Evolutionary conservation across 2,113 vertebrate genomes (phyloP), one percentile per base, ranked within the genome.

Genomic region (Dasyurus viverrinus): DNA sequence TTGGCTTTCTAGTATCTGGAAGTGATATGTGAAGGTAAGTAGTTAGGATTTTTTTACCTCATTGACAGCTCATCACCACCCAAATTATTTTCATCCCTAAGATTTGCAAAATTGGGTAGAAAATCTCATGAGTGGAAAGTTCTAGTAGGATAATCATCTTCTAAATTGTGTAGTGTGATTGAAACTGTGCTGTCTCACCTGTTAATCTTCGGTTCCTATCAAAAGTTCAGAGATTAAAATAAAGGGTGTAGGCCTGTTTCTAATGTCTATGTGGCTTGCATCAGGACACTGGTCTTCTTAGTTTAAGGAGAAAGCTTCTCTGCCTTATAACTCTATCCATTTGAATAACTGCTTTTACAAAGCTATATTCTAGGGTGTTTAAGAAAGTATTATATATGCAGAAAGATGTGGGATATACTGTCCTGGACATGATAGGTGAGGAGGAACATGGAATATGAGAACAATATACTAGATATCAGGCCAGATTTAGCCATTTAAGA

Each of bases 281-380:
- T 57, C 25, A 96, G 93, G 95, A 93, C 14, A 9, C 57, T n/a
- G 53, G n/a, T 76, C 76, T 90, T 84, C 92, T 96, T 90, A 52
- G 14, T 89, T 47, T 94, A 60, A 84, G n/a, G n/a, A 46, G 5
- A 92, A 89, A 68, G 48, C 55, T 52, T 52, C 50, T 92, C 3
- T 54, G 89, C 47, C 26, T 94, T 57, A 8, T 24, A 93, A 48
- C 16, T 10, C 47, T 90, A 6, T 76, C 76, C 22, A 91, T 50
- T 46, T 92, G 22, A 14, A 93, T 84, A 42, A 27, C 11, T 91
- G 14, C 91, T 8, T 93, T 84, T 93, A 55, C 55, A 48, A 47
- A 91, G 26, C n/a, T n/a, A 76, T 42, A 19, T 11, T 76, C 36
- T 42, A 22, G 19, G 42, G 42, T 84, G 68, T 84, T 42, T 23